phyloP scores from a whole-genome alignment of 2,797 vertebrate species.

The Pseudomugil tenellus region DNA sequence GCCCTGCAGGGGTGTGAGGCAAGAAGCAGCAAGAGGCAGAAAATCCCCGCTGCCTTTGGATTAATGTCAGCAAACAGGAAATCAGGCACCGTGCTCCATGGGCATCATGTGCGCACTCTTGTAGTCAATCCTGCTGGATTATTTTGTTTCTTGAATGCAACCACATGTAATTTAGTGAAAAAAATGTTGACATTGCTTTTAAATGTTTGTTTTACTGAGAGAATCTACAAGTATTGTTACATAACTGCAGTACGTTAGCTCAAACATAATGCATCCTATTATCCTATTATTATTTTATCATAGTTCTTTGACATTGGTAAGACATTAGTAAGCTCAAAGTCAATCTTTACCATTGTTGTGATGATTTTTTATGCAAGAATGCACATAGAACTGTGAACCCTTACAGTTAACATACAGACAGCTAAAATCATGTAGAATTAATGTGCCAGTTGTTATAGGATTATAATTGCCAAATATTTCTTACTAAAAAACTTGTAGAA shows the following conservation, averaged over 20 bases:
- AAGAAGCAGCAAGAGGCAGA: conserved; percentile 82
- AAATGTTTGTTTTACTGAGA: not conserved
- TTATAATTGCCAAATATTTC: too few relatives aligned
- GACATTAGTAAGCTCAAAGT: too few relatives aligned
- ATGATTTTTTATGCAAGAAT: too few relatives aligned
- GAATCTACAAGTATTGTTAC: not conserved
- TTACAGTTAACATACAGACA: too few relatives aligned
- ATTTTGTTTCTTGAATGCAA: not conserved
- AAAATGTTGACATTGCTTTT: conserved; percentile 3
- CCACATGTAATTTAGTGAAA: not conserved
- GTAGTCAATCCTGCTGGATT: conserved; percentile 41
- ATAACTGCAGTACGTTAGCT: too few relatives aligned
- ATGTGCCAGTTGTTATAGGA: too few relatives aligned
- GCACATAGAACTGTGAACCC: too few relatives aligned
- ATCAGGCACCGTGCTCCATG: conserved; percentile 56
- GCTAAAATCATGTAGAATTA: too few relatives aligned
- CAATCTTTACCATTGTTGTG: too few relatives aligned
- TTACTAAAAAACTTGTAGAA: too few relatives aligned
- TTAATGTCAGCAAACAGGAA: conserved; percentile 80
- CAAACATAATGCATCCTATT: not conserved
- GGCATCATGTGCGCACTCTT: conserved; percentile 54
- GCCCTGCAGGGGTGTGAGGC: conserved; percentile 81
- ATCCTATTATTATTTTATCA: too few relatives aligned
- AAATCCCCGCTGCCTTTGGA: conserved; percentile 80
- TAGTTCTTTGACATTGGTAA: too few relatives aligned